Base-by-base conservation (phyloP, 2,888 invertebrate genomes). In the Lasius fuliginosus region DNA sequence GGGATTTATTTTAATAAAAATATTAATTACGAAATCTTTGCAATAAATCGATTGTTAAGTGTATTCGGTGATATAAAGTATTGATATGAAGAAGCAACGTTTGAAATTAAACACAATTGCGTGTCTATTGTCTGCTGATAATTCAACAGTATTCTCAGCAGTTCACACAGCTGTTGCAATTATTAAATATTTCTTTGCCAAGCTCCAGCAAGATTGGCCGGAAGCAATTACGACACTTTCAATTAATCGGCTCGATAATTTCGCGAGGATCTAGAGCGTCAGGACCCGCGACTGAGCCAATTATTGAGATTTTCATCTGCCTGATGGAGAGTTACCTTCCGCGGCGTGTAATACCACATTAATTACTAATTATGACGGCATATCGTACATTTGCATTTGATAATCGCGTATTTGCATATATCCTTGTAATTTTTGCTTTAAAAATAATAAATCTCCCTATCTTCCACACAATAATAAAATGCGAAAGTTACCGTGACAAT, bases 281-380 rank as follows among this genome's bases (percentile, higher is more conserved):
- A 84, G 79, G 74, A 86, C 79, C 49, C 87, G 83, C 85, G 86
- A 87, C 84, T 86, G 85, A 87, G 89, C 88, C 91, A 92, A 93
- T 93, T 91, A 92, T 88, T 83, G 90, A 89, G 90, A 91, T 91
- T 92, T 91, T 90, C 90, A 89, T 85, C 84, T 74, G 75, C 64
- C 74, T 53, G 84, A 84, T 76, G 82, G 84, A 88, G 86, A 88
- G 84, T 33, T 58, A 46, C 68, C 73, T 85, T 87, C 68, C 81
- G 58, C 82, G 79, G 86, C 88, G 73, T 88, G 89, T 92, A 93
- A 93, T 93, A 88, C 88, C 88, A 69, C 82, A 90, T 89, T 92
- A 91, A 93, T 93, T 92, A 91, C 87, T 92, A 93, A 93, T 93
- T 90, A 92, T 88, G 88, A 86, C 76, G 83, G 83, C 85, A 82